A percentile compares a stretch with the other conserved stretches of the same genome.
Conservation (phyloP, 2,113 vertebrate species). For the Corythaixoides concolor region DNA sequence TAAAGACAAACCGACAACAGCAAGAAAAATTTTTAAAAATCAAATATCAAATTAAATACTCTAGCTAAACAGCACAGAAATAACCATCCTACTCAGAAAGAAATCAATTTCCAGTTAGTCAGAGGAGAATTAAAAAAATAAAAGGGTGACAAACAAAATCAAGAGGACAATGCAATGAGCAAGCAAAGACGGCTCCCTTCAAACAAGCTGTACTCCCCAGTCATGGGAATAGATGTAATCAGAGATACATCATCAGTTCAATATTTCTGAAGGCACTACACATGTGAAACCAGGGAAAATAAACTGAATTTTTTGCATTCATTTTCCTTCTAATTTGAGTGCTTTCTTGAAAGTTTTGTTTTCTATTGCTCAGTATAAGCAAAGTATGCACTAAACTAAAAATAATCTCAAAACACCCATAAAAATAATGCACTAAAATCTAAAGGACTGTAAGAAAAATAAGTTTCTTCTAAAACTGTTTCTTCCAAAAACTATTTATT, state of each 20-base stretch:
- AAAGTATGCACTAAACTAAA: not conserved
- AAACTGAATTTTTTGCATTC: not conserved
- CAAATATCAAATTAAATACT: not conserved
- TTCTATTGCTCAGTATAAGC: not conserved
- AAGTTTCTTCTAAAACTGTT: not conserved
- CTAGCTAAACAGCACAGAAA: constrained; percentile 15
- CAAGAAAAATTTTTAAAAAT: not conserved
- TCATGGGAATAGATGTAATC: not conserved
- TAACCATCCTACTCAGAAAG: not conserved
- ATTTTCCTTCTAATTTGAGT: not conserved
- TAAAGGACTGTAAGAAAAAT: not conserved
- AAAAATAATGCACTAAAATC: not conserved
- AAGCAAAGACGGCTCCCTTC: not conserved
- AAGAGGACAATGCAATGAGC: not conserved
- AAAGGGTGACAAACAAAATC: not conserved
- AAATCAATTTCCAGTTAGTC: constrained; percentile 51
- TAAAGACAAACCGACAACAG: not conserved
- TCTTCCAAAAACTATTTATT: not conserved
- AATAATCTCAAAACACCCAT: not conserved
- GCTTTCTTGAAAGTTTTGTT: not conserved
- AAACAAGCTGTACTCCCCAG: not conserved
- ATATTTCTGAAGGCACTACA: not conserved
- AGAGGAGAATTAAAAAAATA: not conserved
- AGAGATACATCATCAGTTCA: not conserved
- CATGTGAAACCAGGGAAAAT: not conserved